A percentile compares a stretch with the other conserved stretches of the same genome.
Conservation (phyloP, 2,113 vertebrate genomes). For the Gymnocephalus cernua region DNA sequence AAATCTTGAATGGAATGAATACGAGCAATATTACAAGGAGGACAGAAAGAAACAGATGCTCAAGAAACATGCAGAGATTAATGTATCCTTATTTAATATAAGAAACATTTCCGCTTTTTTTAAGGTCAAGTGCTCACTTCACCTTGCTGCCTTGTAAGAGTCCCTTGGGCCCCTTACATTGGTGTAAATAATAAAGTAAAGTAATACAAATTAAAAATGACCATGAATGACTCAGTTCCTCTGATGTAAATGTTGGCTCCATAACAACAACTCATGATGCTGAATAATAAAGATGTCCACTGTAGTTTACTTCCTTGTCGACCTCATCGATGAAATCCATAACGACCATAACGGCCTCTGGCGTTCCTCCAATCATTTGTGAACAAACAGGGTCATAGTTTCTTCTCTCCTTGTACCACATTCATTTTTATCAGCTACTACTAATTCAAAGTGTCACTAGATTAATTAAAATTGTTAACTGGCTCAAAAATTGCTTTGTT, state of each 20-base stretch:
- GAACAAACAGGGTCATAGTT: slow-evolving; percentile 14
- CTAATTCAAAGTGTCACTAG: slow-evolving; percentile 17
- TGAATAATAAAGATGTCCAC: slow-evolving; percentile 38
- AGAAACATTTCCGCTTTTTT: slow-evolving; percentile 1
- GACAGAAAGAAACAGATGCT: not conserved
- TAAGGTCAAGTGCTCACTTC: slow-evolving; percentile 34
- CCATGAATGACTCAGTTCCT: slow-evolving; percentile 30
- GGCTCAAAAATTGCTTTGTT: not conserved
- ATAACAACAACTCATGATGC: slow-evolving; percentile 50
- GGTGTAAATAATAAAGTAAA: slow-evolving; percentile 27
- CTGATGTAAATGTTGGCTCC: slow-evolving; percentile 44
- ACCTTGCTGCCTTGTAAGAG: slow-evolving; percentile 14
- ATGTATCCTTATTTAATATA: not conserved
- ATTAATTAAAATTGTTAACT: slow-evolving; percentile 28
- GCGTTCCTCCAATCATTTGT: slow-evolving; percentile 9
- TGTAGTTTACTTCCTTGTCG: slow-evolving; percentile 45
- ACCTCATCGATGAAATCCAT: slow-evolving; percentile 40
- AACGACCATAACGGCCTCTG: slow-evolving; percentile 13
- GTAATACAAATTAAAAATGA: slow-evolving; percentile 41
- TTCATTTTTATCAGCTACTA: slow-evolving; percentile 10
- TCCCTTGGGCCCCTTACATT: not conserved
- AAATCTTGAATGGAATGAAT: not conserved
- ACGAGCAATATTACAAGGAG: not conserved
- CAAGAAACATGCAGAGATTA: not conserved
- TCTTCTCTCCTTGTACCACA: slow-evolving; percentile 6